phyloP scores from a whole-genome alignment of 2,888 invertebrate species.

The Nomada fucata region DNA sequence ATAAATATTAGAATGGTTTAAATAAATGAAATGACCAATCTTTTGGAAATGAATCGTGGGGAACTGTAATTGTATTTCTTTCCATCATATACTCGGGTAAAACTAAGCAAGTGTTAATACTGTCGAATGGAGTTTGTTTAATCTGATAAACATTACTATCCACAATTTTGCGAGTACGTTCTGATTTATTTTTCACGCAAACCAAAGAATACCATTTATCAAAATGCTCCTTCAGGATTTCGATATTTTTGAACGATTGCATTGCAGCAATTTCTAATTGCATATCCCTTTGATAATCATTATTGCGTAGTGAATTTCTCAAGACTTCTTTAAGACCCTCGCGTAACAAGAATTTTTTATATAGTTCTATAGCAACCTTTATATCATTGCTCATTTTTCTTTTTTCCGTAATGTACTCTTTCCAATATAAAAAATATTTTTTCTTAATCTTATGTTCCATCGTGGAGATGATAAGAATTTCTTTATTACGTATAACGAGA shows the following conservation, averaged over 20 bases:
- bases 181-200: conserved; percentile 22
- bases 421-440: conserved; percentile 63
- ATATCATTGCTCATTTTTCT: conserved; percentile 45
- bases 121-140: background rate
- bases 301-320: conserved; percentile 49
- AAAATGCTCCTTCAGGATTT: conserved; percentile 65
- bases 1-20: conserved; percentile 6
- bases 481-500: conserved; percentile 44
- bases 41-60: background rate
- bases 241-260: conserved; percentile 57
- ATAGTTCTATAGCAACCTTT: conserved; percentile 56
- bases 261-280: conserved; percentile 49
- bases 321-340: conserved; percentile 61
- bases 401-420: conserved; percentile 50
- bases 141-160: background rate
- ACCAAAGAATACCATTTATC: conserved; percentile 58
- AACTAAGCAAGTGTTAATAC: conserved; percentile 24
- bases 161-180: background rate
- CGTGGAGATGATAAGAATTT: conserved; percentile 27
- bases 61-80: background rate
- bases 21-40: conserved; percentile 8
- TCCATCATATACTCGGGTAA: conserved; percentile 52
- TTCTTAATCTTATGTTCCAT: conserved; percentile 51
- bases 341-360: conserved; percentile 56
- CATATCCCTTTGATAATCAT: conserved; percentile 46